Conservation (phyloP, 2,888 invertebrate genomes). For the Amiota communis region DNA sequence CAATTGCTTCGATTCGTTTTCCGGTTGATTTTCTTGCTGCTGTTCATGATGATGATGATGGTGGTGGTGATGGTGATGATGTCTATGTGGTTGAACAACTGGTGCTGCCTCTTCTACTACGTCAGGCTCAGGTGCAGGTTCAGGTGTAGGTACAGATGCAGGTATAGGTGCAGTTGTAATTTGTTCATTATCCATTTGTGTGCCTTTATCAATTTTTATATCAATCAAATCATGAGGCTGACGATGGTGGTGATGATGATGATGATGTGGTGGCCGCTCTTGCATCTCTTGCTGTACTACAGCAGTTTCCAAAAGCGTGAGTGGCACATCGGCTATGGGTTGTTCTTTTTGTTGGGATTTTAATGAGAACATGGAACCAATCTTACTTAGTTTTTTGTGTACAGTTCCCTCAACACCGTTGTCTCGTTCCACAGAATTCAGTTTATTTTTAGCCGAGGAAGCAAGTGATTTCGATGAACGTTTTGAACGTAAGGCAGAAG, state of each 20-base stretch:
- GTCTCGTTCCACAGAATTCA: constrained; percentile 53
- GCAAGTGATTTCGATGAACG: constrained; percentile 63
- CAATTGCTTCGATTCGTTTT: constrained; percentile 34
- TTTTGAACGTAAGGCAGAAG: constrained; percentile 46
- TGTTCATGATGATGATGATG: constrained; percentile 51
- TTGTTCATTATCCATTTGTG: constrained; percentile 48
- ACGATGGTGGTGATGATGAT: constrained; percentile 40
- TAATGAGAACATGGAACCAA: constrained; percentile 70
- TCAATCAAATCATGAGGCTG: constrained; percentile 40
- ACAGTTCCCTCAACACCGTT: constrained; percentile 57
- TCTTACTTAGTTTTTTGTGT: constrained; percentile 65
- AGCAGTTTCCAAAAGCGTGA: constrained; percentile 17
- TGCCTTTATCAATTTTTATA: constrained; percentile 56
- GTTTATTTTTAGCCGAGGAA: constrained; percentile 61
- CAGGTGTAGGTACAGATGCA: constrained; percentile 22
- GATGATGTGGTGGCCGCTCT: neutral
- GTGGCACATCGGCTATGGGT: neutral
- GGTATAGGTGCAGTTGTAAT: neutral
- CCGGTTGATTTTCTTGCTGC: neutral
- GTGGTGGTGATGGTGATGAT: constrained; percentile 54
- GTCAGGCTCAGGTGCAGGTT: constrained; percentile 28
- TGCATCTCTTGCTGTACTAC: constrained; percentile 13
- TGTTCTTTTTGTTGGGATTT: constrained; percentile 57
- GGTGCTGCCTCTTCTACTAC: constrained; percentile 19
- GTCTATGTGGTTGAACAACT: constrained; percentile 39